Evolutionary conservation across 2,113 vertebrate genomes (phyloP).

Genomic region (Meleagris gallopavo): DNA sequence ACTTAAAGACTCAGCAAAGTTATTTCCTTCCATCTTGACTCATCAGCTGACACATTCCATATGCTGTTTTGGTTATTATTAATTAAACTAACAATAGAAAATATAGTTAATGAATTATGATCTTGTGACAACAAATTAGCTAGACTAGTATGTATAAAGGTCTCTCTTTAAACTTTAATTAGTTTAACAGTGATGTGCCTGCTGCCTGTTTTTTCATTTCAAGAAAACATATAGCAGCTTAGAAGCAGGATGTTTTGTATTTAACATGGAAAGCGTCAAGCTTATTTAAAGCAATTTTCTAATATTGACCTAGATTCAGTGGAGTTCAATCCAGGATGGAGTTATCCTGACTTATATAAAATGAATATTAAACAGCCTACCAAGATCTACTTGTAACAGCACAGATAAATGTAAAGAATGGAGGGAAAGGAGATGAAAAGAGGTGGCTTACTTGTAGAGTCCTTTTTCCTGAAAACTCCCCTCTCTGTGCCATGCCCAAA

Average conservation of each 20-base stretch:
- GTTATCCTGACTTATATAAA: constrained; percentile 11
- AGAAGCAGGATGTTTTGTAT: constrained; percentile 18
- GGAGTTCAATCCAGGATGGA: constrained; percentile 23
- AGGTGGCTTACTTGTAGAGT: background rate
- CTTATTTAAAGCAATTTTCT: constrained; percentile 60
- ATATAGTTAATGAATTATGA: constrained; percentile 56
- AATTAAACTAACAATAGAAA: constrained; percentile 64
- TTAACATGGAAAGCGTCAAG: constrained; percentile 36
- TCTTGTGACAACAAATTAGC: constrained; percentile 66
- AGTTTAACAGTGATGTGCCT: constrained; percentile 55
- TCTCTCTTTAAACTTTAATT: constrained; percentile 73
- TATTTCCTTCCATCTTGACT: constrained; percentile 65
- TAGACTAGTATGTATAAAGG: constrained; percentile 46
- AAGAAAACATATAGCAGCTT: constrained; percentile 37
- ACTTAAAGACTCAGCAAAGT: constrained; percentile 40
- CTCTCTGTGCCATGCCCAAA: background rate
- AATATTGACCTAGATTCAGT: constrained; percentile 48
- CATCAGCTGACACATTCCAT: constrained; percentile 64
- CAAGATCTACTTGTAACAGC: background rate
- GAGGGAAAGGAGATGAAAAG: background rate
- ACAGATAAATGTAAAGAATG: constrained; percentile 6
- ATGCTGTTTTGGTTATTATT: constrained; percentile 54
- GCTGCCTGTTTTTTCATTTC: constrained; percentile 51
- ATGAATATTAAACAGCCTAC: constrained; percentile 30
- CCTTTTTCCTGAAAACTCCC: background rate